phyloP scores from a whole-genome alignment of 2,113 vertebrate genomes.

The Stercorarius parasiticus region DNA sequence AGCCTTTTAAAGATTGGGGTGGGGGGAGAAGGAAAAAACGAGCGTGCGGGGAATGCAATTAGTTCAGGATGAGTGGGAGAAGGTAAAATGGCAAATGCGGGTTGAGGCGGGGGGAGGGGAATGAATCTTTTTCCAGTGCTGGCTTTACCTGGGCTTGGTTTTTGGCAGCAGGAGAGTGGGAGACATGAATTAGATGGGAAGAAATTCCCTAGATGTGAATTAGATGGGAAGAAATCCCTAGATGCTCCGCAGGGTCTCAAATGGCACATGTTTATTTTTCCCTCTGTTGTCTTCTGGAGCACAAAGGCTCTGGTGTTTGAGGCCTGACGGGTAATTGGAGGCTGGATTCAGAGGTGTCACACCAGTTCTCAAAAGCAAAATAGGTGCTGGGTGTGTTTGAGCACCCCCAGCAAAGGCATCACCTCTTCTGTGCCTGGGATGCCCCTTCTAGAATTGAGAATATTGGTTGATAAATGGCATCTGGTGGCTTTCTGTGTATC shows the following conservation, averaged over 20 bases:
- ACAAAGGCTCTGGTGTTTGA: background rate
- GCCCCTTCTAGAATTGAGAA: background rate
- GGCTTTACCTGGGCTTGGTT: background rate
- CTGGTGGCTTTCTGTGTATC: background rate
- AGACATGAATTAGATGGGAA: background rate
- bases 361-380: accelerated
- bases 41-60: background rate
- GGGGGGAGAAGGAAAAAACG: background rate
- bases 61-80: background rate
- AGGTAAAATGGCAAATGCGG: background rate
- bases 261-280: background rate
- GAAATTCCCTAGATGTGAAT: background rate
- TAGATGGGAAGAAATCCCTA: background rate
- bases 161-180: background rate
- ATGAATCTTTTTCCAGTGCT: background rate
- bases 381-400: background rate
- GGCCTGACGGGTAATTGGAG: background rate
- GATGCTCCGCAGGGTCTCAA: background rate
- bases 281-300: background rate
- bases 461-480: background rate
- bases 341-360: accelerated
- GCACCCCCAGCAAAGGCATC: background rate
- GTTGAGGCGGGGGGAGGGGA: background rate
- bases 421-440: background rate
- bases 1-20: background rate